Conservation (phyloP, 2,797 vertebrate species). For the Ispidina lecontei region DNA sequence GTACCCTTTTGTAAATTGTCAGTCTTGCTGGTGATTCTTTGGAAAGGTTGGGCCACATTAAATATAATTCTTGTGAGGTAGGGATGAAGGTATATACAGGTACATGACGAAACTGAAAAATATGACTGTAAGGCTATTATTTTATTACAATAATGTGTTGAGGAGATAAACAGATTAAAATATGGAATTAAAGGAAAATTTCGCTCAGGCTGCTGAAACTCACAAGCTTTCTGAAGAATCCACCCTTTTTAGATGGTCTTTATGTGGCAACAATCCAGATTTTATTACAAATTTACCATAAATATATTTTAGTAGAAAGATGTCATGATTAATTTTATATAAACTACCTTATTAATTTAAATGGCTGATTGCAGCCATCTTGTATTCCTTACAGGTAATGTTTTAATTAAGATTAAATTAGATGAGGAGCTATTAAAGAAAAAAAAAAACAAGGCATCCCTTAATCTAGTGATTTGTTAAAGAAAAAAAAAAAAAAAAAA, state of each 20-base stretch:
- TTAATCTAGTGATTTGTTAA: background rate
- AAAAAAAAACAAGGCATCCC: background rate
- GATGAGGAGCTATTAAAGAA: background rate
- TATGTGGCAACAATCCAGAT: background rate
- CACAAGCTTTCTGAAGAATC: background rate
- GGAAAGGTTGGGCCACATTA: background rate
- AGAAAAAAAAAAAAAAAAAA: background rate
- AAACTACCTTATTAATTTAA: background rate
- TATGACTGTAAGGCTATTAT: background rate
- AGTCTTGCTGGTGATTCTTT: background rate
- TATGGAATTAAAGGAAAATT: background rate
- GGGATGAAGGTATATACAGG: background rate
- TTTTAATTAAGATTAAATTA: background rate
- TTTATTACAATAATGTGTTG: background rate
- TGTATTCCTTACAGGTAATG: background rate
- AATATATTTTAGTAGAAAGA: background rate
- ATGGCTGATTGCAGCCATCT: background rate
- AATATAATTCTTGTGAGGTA: background rate
- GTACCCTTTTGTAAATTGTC: background rate
- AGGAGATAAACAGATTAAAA: background rate
- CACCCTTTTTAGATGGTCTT: background rate
- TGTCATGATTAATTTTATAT: background rate
- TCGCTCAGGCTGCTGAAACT: background rate
- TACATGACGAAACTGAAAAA: background rate
- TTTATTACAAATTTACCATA: background rate